These are phyloP conservation scores for Ellobius talpinus DNA, from an alignment of 2,113 vertebrate genomes.

Conservation along the genomic window DNA sequence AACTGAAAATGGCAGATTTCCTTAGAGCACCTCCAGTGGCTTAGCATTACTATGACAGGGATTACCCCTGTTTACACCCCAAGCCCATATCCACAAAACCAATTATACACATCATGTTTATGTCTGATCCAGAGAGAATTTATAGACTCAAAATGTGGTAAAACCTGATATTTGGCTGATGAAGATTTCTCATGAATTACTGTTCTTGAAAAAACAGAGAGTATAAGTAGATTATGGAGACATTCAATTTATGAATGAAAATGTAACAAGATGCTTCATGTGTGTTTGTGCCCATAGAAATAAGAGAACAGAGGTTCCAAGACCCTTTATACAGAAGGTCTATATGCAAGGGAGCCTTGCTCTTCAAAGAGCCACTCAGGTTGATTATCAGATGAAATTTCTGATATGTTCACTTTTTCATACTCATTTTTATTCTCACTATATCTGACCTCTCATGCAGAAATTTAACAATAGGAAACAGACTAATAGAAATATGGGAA, in stretches of 20 bases:
- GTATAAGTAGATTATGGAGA: neutral
- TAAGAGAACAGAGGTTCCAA: neutral
- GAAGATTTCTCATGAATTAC: neutral
- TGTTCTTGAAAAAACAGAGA: neutral
- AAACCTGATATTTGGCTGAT: neutral
- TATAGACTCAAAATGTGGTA: neutral
- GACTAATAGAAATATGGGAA: neutral
- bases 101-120: neutral
- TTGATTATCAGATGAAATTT: neutral
- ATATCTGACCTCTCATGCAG: neutral
- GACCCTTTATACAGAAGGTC: neutral
- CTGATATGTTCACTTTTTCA: neutral
- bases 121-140: neutral
- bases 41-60: neutral
- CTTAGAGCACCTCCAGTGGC: neutral
- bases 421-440: neutral
- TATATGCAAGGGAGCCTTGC: neutral
- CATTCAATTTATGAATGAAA: neutral
- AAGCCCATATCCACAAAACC: neutral
- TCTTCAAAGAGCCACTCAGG: neutral
- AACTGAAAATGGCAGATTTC: neutral
- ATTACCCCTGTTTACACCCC: neutral
- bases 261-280: neutral
- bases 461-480: neutral
- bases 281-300: neutral